These are phyloP conservation scores for Echinops telfairi DNA, from an alignment of 2,113 vertebrate genomes.

Conservation along the genomic window DNA sequence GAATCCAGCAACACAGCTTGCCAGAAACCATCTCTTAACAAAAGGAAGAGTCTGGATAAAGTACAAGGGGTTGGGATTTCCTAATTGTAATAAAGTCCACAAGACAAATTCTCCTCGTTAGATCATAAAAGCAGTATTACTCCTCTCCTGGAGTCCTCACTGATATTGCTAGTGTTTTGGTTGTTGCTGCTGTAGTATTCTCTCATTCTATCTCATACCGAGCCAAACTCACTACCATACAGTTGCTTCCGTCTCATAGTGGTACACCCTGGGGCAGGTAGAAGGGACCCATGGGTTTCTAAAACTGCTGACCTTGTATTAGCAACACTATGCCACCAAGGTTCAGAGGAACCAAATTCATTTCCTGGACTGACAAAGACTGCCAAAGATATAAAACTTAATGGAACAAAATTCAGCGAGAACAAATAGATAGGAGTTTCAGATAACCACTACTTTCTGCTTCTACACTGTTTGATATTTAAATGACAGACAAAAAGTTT, in stretches of 20 bases:
- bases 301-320: too few species aligned
- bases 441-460: not conserved
- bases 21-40: conserved; percentile 12
- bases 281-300: too few species aligned
- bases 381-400: conserved; percentile 5
- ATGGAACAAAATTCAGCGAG: not conserved
- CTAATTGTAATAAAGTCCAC: not conserved
- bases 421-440: not conserved
- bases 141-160: not conserved
- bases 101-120: not conserved
- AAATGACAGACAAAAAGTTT: conserved; percentile 9
- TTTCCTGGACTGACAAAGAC: not conserved
- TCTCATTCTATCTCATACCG: too few species aligned
- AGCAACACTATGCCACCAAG: too few species aligned
- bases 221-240: too few species aligned
- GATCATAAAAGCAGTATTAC: not conserved
- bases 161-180: not conserved
- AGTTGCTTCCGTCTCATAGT: too few species aligned
- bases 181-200: too few species aligned
- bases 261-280: too few species aligned
- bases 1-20: not conserved
- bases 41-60: not conserved
- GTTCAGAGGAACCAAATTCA: not conserved
- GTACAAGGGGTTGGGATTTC: not conserved
- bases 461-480: not conserved